Percentiles rank a stretch among this genome's conserved stretches.
These are phyloP conservation scores for Drosophila takahashii DNA, from an alignment of 1,140 invertebrate species.

Conservation along the genomic window DNA sequence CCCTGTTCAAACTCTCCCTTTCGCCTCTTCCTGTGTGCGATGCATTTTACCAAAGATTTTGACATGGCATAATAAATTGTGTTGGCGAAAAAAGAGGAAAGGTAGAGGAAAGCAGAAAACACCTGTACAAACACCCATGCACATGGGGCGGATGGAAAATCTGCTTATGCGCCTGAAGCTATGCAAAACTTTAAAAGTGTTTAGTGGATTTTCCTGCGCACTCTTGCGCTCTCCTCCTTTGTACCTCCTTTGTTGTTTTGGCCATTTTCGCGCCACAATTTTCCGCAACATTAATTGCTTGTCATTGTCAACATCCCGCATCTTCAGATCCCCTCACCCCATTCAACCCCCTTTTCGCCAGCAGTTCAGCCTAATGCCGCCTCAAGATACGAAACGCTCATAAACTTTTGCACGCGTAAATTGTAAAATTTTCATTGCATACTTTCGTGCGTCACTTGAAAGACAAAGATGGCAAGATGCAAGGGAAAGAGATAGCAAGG, in stretches of 20 bases:
- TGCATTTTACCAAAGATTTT: conserved; percentile 73
- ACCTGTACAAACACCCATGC: conserved; percentile 60
- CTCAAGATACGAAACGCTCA: conserved; percentile 61
- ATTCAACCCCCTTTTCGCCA: neutral
- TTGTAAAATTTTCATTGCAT: conserved; percentile 77
- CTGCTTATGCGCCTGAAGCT: conserved; percentile 39
- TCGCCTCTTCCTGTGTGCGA: conserved; percentile 26
- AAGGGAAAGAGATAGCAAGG: conserved; percentile 2
- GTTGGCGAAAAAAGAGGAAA: conserved; percentile 31
- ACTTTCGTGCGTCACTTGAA: conserved; percentile 61
- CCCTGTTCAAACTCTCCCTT: conserved; percentile 10
- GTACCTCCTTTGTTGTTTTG: conserved; percentile 39
- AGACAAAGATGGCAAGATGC: conserved; percentile 2
- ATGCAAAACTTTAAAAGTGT: conserved; percentile 65
- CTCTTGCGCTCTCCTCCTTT: neutral
- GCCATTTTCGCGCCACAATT: conserved; percentile 62
- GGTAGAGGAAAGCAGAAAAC: conserved; percentile 40
- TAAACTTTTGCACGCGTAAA: conserved; percentile 75
- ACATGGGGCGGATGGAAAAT: conserved; percentile 20
- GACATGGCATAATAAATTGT: conserved; percentile 75
- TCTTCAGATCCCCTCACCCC: neutral
- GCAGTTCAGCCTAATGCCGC: conserved; percentile 55
- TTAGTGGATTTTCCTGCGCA: conserved; percentile 41
- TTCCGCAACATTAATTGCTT: conserved; percentile 75
- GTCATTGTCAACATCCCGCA: conserved; percentile 62